phyloP scores from a whole-genome alignment of 1,140 invertebrate genomes.

The Gonioctena quinquepunctata region DNA sequence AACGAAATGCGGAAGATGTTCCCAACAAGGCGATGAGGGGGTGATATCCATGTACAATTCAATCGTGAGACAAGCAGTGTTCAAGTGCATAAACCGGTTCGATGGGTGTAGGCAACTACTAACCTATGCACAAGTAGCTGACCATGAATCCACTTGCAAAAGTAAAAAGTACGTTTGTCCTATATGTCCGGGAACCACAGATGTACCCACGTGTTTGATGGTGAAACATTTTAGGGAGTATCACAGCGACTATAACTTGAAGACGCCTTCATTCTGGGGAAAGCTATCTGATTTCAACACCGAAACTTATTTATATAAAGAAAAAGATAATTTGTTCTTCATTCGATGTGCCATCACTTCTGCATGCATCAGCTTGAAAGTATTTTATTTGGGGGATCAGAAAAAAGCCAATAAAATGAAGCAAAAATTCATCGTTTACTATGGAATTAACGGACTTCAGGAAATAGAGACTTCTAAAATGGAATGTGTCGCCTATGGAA shows the following conservation, averaged over 20 bases:
- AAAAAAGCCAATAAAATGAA: neutral
- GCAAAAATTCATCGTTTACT: neutral
- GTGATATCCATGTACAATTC: neutral
- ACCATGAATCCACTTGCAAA: neutral
- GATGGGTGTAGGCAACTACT: neutral
- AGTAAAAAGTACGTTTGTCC: neutral
- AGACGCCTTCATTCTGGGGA: neutral
- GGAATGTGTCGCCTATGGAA: too few relatives aligned
- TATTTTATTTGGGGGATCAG: neutral
- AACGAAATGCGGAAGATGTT: neutral
- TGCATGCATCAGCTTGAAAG: too few relatives aligned
- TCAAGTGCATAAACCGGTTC: conserved; percentile 3
- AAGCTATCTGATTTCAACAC: neutral
- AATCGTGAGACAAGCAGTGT: neutral
- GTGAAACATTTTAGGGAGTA: neutral
- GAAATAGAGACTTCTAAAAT: too few relatives aligned
- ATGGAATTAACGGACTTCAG: too few relatives aligned
- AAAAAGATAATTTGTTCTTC: neutral
- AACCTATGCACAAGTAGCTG: neutral
- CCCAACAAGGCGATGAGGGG: neutral
- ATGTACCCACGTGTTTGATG: neutral
- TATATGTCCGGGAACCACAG: neutral
- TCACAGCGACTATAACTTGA: neutral
- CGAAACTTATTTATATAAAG: neutral
- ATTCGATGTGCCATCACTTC: neutral